A percentile compares a stretch with the other conserved stretches of the same genome.
Evolutionary conservation across 2,113 vertebrate species (phyloP).

Genomic region (Picathartes gymnocephalus): DNA sequence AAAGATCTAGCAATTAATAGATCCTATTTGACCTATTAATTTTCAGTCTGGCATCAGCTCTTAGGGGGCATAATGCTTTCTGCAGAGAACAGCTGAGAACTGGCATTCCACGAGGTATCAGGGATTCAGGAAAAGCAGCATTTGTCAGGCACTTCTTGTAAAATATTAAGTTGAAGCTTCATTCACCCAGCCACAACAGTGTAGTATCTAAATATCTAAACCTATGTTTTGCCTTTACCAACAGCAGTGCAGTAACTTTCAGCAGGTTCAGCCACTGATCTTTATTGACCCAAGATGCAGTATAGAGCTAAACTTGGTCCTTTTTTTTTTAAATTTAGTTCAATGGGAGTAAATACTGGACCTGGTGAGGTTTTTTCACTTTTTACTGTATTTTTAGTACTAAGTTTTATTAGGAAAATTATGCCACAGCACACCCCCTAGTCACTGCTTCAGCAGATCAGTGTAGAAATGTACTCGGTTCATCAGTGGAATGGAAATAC

Average conservation of each 20-base stretch:
- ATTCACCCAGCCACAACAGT: neutral
- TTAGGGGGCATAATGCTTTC: neutral
- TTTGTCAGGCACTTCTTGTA: neutral
- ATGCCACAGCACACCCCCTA: neutral
- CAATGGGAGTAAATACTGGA: neutral
- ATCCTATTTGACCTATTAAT: neutral
- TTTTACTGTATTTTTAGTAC: neutral
- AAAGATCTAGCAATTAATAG: neutral
- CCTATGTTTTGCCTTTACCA: neutral
- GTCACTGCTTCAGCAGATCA: neutral
- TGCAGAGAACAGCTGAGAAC: neutral
- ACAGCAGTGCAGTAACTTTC: neutral
- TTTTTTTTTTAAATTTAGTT: neutral
- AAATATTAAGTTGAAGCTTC: neutral
- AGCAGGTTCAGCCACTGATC: neutral
- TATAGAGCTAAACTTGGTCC: neutral
- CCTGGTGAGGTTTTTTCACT: neutral
- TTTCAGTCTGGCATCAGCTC: neutral
- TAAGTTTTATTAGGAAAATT: neutral
- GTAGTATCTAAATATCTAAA: neutral
- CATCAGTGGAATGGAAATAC: neutral
- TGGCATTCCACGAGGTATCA: neutral
- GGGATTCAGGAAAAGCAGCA: neutral
- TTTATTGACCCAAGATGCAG: neutral
- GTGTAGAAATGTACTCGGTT: neutral